phyloP scores from a whole-genome alignment of 2,113 vertebrate genomes.

The Pimephales promelas region DNA sequence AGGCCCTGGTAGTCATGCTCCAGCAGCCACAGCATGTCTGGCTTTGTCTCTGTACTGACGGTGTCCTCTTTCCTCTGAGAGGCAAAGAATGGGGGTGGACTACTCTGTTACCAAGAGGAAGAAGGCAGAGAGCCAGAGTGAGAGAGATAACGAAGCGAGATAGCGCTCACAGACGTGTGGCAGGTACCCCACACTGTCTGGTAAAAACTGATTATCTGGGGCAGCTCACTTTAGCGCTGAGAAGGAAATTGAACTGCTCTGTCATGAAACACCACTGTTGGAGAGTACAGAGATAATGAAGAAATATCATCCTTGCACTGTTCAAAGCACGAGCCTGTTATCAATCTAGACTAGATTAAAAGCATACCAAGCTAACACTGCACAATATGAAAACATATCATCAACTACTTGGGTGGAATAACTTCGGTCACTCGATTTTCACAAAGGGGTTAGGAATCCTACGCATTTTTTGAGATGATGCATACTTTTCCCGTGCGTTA shows the following conservation, averaged over 20 bases:
- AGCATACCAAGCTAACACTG: constrained; percentile 16
- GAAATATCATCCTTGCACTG: constrained; percentile 19
- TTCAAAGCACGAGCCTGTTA: constrained; percentile 17
- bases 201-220: constrained; percentile 65
- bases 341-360: constrained; percentile 41
- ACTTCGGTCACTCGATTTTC: not conserved
- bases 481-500: constrained; percentile 36
- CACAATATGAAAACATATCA: constrained; percentile 8
- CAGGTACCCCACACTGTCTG: constrained; percentile 59
- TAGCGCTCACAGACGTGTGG: constrained; percentile 66
- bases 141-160: constrained; percentile 55
- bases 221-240: constrained; percentile 57
- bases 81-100: constrained; percentile 58
- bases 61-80: constrained; percentile 64
- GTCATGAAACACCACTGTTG: constrained; percentile 48
- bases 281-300: constrained; percentile 34
- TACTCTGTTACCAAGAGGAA: constrained; percentile 37
- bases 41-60: constrained; percentile 52
- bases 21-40: constrained; percentile 50
- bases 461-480: constrained; percentile 25
- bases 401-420: constrained; percentile 19
- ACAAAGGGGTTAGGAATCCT: not conserved
- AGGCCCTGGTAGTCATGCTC: constrained; percentile 48
- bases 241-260: constrained; percentile 60
- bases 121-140: constrained; percentile 37